These are phyloP conservation scores for Xyliphius kryptos DNA, from an alignment of 2,113 vertebrate genomes.

Conservation along the genomic window DNA sequence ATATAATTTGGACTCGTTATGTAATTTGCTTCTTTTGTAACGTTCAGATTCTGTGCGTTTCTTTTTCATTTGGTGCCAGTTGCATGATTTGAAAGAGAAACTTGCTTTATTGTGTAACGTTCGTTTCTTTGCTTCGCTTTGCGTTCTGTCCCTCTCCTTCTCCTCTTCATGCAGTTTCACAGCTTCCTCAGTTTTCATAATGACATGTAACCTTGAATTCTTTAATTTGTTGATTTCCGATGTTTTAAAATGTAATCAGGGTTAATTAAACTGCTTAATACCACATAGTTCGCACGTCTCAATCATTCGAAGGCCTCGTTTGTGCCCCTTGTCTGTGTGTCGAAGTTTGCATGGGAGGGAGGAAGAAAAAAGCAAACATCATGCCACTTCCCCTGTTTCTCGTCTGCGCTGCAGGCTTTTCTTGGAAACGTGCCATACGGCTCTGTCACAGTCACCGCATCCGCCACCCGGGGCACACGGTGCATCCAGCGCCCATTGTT, in stretches of 20 bases:
- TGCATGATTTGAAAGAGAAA: constrained; percentile 59
- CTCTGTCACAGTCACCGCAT: too few relatives aligned
- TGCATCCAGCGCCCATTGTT: too few relatives aligned
- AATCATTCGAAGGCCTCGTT: too few relatives aligned
- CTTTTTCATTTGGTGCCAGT: constrained; percentile 46
- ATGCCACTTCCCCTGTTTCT: too few relatives aligned
- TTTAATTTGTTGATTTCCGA: constrained; percentile 53
- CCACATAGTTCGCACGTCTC: constrained; percentile 35
- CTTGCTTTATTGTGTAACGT: constrained; percentile 59
- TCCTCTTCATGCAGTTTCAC: constrained; percentile 54
- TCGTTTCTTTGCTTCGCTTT: background rate
- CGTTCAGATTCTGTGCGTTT: constrained; percentile 56
- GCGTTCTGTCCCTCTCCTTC: constrained; percentile 47
- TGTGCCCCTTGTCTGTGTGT: too few relatives aligned
- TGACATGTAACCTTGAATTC: constrained; percentile 67
- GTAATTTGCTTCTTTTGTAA: constrained; percentile 66
- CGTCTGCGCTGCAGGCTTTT: too few relatives aligned
- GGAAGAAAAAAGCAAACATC: too few relatives aligned
- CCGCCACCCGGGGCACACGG: too few relatives aligned
- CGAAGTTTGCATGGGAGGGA: too few relatives aligned
- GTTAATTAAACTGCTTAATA: constrained; percentile 74
- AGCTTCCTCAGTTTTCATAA: constrained; percentile 65
- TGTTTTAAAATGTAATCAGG: constrained; percentile 73
- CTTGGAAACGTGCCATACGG: too few relatives aligned
- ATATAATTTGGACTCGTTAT: constrained; percentile 49